Base-by-base conservation (phyloP, 2,888 invertebrate species). In the Nezara viridula region DNA sequence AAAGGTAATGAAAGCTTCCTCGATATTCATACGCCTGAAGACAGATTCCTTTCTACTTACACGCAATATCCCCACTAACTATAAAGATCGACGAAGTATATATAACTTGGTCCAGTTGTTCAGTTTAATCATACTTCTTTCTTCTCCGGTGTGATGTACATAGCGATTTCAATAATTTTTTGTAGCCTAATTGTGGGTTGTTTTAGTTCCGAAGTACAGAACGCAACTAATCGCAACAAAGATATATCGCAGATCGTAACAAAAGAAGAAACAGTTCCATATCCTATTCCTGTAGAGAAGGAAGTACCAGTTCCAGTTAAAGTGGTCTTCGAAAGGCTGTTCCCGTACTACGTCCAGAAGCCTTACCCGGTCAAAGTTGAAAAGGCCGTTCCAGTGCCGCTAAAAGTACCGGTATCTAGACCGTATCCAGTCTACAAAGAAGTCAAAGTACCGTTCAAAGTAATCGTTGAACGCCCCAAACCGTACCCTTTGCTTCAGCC, bases 211-310 rank as follows among this genome's bases (percentile, higher is more conserved):
- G 37, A 32, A 73, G 66, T 73, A 1, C 7, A n/a, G 0, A 6
- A 14, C 2, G 19, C 37, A 0, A 21, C 6, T 32, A 0, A 37
- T 19, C 16, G 21, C 16, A 37, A 37, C 66, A 7, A 32, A 73
- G 19, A 73, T 24, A 73, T 90, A 85, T 90, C 90, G 21, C 89
- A 90, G 55, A 90, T 90, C 77, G 86, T 91, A 55, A 90, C 90
- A 88, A 91, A 91, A 60, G 91, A 91, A 88, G 90, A 91, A 3
- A 85, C 90, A 10, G 91, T 91, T 24, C 91, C 91, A n/a, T 91
- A 91, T 88, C 91, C 92, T 0, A 92, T 92, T 3, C 91, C 88
- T n/a, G 91, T 92, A 14, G 91, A 92, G 87, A 92, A 91, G 89
- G 90, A 91, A 49, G 92, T 92, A 5, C 92, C 92, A 0, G 91